Conservation (phyloP, 2,888 invertebrate genomes). For the Lasiommata megera region DNA sequence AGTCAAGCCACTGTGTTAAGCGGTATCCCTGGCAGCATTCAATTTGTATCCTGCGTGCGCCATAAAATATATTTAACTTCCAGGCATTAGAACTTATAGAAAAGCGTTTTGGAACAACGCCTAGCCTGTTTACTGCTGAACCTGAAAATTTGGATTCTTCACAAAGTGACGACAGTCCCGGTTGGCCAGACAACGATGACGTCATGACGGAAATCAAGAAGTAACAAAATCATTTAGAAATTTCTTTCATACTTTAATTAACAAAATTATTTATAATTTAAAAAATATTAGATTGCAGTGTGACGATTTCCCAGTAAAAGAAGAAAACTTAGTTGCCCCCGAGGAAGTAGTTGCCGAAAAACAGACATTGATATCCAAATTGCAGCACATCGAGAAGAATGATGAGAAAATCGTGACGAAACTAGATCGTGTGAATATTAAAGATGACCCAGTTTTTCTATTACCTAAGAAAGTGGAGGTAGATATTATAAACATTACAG, state of each 20-base stretch:
- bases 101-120: conserved; percentile 86
- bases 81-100: conserved; percentile 93
- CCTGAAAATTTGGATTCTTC: conserved; percentile 57
- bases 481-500: conserved; percentile 1
- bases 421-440: conserved; percentile 33
- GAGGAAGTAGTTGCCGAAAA: conserved; percentile 71
- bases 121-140: conserved; percentile 81
- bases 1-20: too few relatives aligned
- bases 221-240: conserved; percentile 44
- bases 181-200: conserved; percentile 76
- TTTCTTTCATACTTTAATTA: too few relatives aligned
- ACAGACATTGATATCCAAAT: conserved; percentile 60
- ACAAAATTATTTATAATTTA: too few relatives aligned
- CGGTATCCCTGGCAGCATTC: too few relatives aligned
- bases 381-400: conserved; percentile 64
- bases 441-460: conserved; percentile 39
- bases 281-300: conserved; percentile 54
- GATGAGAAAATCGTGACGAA: conserved; percentile 40
- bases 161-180: conserved; percentile 57
- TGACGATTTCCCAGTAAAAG: conserved; percentile 53
- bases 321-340: conserved; percentile 53
- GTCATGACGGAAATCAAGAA: conserved; percentile 83
- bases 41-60: too few relatives aligned
- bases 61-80: conserved; percentile 17
- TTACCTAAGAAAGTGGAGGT: conserved; percentile 62